phyloP scores from a whole-genome alignment of 2,797 vertebrate genomes.

The Notamacropus eugenii region DNA sequence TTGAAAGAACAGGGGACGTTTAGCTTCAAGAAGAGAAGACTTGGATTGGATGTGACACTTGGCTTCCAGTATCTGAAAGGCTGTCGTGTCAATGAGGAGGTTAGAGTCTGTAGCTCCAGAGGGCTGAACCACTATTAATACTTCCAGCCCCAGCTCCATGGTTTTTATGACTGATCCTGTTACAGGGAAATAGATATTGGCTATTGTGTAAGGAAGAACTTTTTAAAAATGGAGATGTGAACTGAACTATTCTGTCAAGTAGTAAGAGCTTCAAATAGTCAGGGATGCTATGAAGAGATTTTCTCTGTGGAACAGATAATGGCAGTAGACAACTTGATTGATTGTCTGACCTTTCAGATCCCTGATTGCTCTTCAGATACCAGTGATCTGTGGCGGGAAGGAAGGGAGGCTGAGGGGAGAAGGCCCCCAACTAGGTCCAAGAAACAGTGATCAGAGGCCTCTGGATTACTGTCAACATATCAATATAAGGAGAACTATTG shows the following conservation, averaged over 20 bases:
- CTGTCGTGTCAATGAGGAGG: background rate
- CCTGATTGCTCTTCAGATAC: background rate
- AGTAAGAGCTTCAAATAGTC: background rate
- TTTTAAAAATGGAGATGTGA: background rate
- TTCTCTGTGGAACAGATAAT: background rate
- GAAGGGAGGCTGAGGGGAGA: background rate
- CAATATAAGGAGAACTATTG: background rate
- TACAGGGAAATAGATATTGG: background rate
- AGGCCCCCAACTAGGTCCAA: background rate
- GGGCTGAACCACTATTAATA: background rate
- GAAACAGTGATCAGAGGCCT: background rate
- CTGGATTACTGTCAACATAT: background rate
- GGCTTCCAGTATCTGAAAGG: background rate
- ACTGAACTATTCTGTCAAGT: background rate
- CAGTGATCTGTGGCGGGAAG: background rate
- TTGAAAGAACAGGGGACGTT: background rate
- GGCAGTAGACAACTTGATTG: background rate
- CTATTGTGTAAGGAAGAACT: background rate
- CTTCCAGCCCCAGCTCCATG: background rate
- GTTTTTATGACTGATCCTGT: background rate
- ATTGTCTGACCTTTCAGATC: background rate
- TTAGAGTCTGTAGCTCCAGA: background rate
- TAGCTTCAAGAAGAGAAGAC: background rate
- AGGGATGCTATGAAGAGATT: background rate
- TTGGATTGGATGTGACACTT: background rate